Base-by-base conservation (phyloP, 1,140 invertebrate species). In the Brachionus paranguensis region DNA sequence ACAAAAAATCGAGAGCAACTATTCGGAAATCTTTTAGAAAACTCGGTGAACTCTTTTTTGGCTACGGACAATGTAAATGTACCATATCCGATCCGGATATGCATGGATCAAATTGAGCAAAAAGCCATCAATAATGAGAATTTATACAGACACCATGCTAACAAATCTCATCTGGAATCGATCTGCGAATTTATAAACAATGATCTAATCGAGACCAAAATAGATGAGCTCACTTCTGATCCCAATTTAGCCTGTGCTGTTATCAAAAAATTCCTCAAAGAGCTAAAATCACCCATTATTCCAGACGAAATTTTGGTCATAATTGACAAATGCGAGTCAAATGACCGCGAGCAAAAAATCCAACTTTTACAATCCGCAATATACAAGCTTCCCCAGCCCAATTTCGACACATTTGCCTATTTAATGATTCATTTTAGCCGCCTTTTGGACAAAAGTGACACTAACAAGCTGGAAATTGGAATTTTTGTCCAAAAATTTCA, bases 91-190 rank as follows among this genome's bases (percentile, higher is more conserved):
- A 81, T 81, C 24, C 29, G 64, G n/a, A 68, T 68, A 60, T 81
- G 78, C 78, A 81, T 81, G 29, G 78, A 81, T 29, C 12, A 64
- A 33, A 81, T 81, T 12, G 78, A 81, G 43, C 78, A 81, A 81
- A 64, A 81, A 24, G 78, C 50, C 3, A 81, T 81, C 12, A 55
- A 81, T 20, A 45, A 12, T 14, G 78, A 81, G 11, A 68, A 24
- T 43, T 64, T 81, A 10, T 81, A 81, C 14, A 60, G 78, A 81
- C 78, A 68, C 27, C 53, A 68, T 45, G 78, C 33, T 3, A 68
- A 60, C 14, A 81, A 81, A 47, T 81, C 78, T 20, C 53, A 43
- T 6, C 8, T 81, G 20, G 78, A 81, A 47, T 64, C 78, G n/a
- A 64, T 81, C 7, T 81, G 78, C 64, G 53, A 81, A 47, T 81